A percentile compares a stretch with the other conserved stretches of the same genome.
Conservation (phyloP, 2,888 invertebrate species). For the Brachyptera risi region DNA sequence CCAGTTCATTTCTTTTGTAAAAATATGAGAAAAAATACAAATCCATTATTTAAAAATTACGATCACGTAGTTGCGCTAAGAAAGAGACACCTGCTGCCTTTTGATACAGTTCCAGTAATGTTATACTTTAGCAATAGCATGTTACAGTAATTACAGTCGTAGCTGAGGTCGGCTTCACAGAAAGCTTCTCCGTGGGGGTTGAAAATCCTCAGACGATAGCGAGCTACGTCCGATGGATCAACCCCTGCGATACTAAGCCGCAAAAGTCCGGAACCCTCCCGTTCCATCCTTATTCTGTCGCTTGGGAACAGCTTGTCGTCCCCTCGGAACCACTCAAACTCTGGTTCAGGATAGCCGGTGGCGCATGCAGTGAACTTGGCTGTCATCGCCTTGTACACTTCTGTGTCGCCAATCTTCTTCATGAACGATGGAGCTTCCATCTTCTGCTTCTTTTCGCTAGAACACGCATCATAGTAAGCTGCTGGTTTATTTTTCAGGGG, state of each 20-base stretch:
- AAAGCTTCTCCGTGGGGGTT: constrained; percentile 81
- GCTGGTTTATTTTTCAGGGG: no score
- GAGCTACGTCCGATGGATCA: constrained; percentile 75
- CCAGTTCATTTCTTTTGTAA: no score
- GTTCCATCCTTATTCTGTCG: constrained; percentile 77
- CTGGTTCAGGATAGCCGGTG: constrained; percentile 81
- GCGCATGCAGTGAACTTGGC: constrained; percentile 93
- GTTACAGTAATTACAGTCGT: constrained; percentile 66
- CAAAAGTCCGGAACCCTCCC: constrained; percentile 76
- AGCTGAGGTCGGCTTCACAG: constrained; percentile 74
- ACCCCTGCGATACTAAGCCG: constrained; percentile 76
- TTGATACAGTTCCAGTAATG: no score
- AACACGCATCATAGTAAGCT: constrained; percentile 31
- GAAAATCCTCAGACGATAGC: constrained; percentile 75
- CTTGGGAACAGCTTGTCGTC: constrained; percentile 74
- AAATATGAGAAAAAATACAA: no score
- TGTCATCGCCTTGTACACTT: constrained; percentile 81
- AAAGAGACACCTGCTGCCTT: no score
- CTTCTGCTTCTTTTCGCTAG: constrained; percentile 66
- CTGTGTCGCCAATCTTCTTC: constrained; percentile 84
- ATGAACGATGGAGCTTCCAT: constrained; percentile 83
- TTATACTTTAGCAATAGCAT: neutral
- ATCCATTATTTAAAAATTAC: no score
- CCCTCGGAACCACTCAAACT: constrained; percentile 82
- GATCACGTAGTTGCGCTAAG: no score